Base-by-base conservation (phyloP, 2,113 vertebrate species). In the Hiodon tergisus region DNA sequence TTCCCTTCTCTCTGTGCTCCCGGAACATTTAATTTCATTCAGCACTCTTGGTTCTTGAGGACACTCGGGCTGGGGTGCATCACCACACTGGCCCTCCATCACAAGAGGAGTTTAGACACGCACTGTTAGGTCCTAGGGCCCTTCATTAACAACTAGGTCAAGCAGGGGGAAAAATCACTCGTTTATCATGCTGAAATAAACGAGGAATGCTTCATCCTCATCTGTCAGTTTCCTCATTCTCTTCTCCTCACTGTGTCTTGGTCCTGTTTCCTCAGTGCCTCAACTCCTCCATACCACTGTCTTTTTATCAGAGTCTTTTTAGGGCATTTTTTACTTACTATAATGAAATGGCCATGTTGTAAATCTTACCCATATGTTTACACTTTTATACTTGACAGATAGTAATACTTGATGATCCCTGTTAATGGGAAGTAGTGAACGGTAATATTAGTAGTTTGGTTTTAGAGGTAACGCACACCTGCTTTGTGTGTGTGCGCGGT, bases 21-120 rank as follows among this genome's bases (percentile, higher is more conserved):
- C 55, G 48, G 62, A 78, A 59, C 67, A 4, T 16, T 48, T 50
- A 70, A 6, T 60, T 70, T 60, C 31, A 69, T 78, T 63, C 69
- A 51, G 48, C 66, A 68, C 69, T 6, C 54, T 31, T 3, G 48
- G 13, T 67, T 67, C 65, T 47, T 11, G 55, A 13, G n/a, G n/a
- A 71, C 54, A 47, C 55, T 4, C 31, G 51, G 5, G 57, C 58
- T 8, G 4, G 6, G 46, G 62, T 46, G 7, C 31, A 14, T 6
- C 62, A 46, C 46, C 16, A 4, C 62, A 10, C 73, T 57, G 74
- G n/a, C 51, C 58, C 54, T 6, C 5, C 14, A 62, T 47, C 14
- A 7, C 51, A 69, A 31, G 67, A 69, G 67, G 9, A 68, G 47
- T 75, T 75, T 67, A 67, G 63, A 67, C 53, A 50, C 8, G 14